Evolutionary conservation across 2,113 vertebrate genomes (phyloP).

Genomic region (Falcunculus frontatus): DNA sequence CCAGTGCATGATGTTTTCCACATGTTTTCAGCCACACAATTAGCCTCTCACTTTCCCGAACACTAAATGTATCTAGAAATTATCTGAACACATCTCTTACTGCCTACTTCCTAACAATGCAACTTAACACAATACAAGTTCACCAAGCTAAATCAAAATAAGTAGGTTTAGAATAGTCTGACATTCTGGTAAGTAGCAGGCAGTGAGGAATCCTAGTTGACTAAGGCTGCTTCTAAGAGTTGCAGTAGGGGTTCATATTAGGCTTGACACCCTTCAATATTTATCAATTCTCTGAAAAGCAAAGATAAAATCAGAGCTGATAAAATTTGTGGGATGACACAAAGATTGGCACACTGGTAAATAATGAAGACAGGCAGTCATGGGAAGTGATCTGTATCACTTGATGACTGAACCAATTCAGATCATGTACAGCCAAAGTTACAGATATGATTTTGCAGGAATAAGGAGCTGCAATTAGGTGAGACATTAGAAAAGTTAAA

Average conservation of each 20-base stretch:
- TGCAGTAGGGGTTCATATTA: background rate
- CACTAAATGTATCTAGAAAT: background rate
- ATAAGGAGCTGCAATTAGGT: background rate
- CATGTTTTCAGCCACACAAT: background rate
- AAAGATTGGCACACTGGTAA: slow-evolving; percentile 44
- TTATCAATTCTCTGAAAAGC: slow-evolving; percentile 26
- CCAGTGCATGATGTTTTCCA: background rate
- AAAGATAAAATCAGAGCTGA: slow-evolving; percentile 18
- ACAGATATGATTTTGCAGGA: background rate
- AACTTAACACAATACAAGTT: background rate
- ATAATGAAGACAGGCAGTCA: slow-evolving; percentile 49
- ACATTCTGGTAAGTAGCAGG: background rate
- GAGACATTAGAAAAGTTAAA: background rate
- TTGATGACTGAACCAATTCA: background rate
- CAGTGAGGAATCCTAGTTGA: background rate
- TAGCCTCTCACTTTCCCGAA: background rate
- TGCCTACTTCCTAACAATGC: background rate
- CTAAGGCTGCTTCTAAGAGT: background rate
- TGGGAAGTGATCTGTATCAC: slow-evolving; percentile 1
- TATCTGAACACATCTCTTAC: background rate
- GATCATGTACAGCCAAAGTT: background rate
- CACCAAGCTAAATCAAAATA: background rate
- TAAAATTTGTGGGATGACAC: slow-evolving; percentile 29
- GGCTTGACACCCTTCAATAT: slow-evolving; percentile 36
- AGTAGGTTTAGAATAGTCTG: background rate